phyloP scores from a whole-genome alignment of 2,888 invertebrate genomes.

The Amphipoea oculea region DNA sequence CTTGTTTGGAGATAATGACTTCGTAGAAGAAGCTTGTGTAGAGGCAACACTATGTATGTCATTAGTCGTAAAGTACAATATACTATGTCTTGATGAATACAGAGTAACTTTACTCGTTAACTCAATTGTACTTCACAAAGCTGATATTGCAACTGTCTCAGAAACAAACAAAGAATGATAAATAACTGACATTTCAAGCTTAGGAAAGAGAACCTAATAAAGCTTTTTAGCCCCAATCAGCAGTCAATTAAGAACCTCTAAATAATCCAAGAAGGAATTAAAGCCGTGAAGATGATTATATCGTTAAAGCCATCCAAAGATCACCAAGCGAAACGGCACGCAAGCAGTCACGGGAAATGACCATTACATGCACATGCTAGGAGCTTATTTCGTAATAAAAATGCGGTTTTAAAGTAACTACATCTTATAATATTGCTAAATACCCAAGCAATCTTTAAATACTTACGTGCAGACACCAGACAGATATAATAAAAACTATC shows the following conservation, averaged over 20 bases:
- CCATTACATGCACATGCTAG: slow-evolving; percentile 21
- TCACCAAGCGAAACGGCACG: slow-evolving; percentile 57
- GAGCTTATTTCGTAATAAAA: slow-evolving; percentile 34
- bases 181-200: background rate
- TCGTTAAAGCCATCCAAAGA: slow-evolving; percentile 38
- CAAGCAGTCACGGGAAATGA: slow-evolving; percentile 57
- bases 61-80: slow-evolving; percentile 19
- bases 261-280: slow-evolving; percentile 35
- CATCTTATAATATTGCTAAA: slow-evolving; percentile 1
- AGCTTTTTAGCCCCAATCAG: slow-evolving; percentile 7
- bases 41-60: background rate
- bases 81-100: background rate
- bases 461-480: background rate
- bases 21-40: slow-evolving; percentile 21
- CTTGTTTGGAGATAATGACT: slow-evolving; percentile 13
- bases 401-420: slow-evolving; percentile 10
- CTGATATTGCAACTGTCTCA: background rate
- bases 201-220: background rate
- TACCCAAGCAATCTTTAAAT: background rate
- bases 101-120: background rate
- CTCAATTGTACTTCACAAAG: background rate
- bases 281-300: slow-evolving; percentile 53
- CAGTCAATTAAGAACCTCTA: slow-evolving; percentile 38
- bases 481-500: slow-evolving; percentile 25
- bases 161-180: background rate